Evolutionary conservation across 92 coral and sea anemone species (phyloP), one percentile per base, ranked within the genome.

Genomic region (Ricordea florida): DNA sequence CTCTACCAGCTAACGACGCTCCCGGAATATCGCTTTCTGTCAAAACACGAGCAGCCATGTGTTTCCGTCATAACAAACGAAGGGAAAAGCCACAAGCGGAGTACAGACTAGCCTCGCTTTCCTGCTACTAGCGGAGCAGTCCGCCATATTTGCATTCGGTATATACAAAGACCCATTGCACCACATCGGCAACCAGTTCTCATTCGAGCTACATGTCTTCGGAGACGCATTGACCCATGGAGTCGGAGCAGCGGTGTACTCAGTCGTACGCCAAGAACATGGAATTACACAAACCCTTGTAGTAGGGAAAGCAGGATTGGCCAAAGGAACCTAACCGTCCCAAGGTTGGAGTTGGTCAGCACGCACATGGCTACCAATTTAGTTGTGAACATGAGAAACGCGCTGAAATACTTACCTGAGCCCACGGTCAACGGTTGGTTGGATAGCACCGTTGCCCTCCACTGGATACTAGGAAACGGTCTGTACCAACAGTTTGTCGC

Each of bases 401-500:
- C 71, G 17, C 71, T 45, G 0, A 43, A 7, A 18, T 29, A 30
- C 0, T 13, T 64, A 43, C 57, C 71, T 15, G 57, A 64, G 46
- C 71, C 71, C 11, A 42, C 57, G 2, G 32, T 74, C 57, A 31
- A 69, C 21, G 83, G 71, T 5, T 83, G 78, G 84, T 17, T 66
- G 6, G 88, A 84, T 74, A 85, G 85, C 68, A 52, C 84, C 32
- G 76, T 77, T 27, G 76, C 58, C 28, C 64, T 77, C 13, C 84
- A 77, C 28, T 77, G 84, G 84, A 66, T 65, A 14, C 4, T 49
- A 2, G 85, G 77, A 11, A 65, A 76, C 59, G 46, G 81, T 10
- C 73, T 18, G 48, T 75, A 75, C 21, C 47, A 26, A 10, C 75
- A 76, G 49, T 79, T 55, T 32, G 76, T 79, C 27, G 41, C 77